Conservation (phyloP, 2,888 invertebrate genomes). For the Stenodema calcarata region DNA sequence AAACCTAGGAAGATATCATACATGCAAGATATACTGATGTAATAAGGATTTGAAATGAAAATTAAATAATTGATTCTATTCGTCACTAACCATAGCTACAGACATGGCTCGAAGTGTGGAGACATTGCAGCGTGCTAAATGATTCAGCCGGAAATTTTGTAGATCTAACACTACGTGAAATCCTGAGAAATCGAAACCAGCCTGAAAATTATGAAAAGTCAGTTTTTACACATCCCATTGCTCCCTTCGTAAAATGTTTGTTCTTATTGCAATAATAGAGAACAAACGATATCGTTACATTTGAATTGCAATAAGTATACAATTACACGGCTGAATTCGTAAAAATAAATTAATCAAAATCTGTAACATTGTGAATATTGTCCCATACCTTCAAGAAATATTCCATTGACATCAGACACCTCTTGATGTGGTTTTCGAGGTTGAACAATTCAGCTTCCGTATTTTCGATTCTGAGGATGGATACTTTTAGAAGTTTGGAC, state of each 20-base stretch:
- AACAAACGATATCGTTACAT: no score
- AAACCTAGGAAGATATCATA: no score
- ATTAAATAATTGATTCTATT: no score
- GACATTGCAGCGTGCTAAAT: slow-evolving; percentile 57
- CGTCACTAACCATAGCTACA: slow-evolving; percentile 56
- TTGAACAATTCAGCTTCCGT: slow-evolving; percentile 54
- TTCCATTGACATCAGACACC: slow-evolving; percentile 57
- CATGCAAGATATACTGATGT: no score
- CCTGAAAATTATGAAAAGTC: neutral
- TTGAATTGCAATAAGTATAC: no score
- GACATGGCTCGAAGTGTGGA: slow-evolving; percentile 56
- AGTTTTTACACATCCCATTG: no score
- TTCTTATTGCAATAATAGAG: no score
- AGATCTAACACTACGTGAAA: slow-evolving; percentile 57
- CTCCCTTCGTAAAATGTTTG: no score
- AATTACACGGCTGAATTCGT: no score
- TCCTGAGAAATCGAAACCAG: slow-evolving; percentile 58
- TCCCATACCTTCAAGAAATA: slow-evolving; percentile 52
- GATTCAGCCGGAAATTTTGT: slow-evolving; percentile 55
- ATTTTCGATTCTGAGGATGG: slow-evolving; percentile 55
- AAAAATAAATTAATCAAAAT: no score
- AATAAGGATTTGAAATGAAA: no score
- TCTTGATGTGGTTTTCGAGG: slow-evolving; percentile 53
- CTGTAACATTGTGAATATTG: neutral
- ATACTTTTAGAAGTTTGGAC: slow-evolving; percentile 54